Conservation (phyloP, 30 jellyfish, hydroid and myxozoan genomes). For the Sanderia malayensis region DNA sequence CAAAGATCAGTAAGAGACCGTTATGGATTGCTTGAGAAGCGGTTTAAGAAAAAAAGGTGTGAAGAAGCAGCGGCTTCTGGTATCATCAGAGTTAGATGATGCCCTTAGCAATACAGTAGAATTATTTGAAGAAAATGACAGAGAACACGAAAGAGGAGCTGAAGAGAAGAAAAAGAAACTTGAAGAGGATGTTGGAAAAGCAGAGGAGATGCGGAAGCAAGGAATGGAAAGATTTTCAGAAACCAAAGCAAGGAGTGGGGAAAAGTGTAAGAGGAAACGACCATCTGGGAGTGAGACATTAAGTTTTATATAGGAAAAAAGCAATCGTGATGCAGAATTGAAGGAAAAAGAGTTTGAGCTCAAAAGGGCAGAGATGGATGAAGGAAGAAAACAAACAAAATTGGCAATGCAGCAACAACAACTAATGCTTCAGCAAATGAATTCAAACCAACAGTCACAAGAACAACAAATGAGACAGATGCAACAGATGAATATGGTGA, state of each 20-base stretch:
- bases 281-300: slow-evolving; percentile 18
- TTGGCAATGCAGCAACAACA: slow-evolving; percentile 2
- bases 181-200: slow-evolving; percentile 10
- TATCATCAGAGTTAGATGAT: no score
- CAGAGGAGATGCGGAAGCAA: slow-evolving; percentile 7
- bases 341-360: slow-evolving; percentile 27
- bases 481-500: no score
- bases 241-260: slow-evolving; percentile 10
- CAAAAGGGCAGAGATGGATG: slow-evolving; percentile 9
- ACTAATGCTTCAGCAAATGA: not conserved
- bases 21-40: no score
- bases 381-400: slow-evolving; percentile 7
- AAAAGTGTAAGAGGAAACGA: slow-evolving; percentile 16
- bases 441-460: not conserved
- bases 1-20: no score
- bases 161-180: slow-evolving; percentile 9
- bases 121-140: no score
- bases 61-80: no score
- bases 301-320: slow-evolving; percentile 1
- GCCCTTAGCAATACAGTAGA: no score
- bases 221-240: slow-evolving; percentile 11
- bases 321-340: slow-evolving; percentile 14
- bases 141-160: slow-evolving; percentile 4
- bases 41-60: no score
- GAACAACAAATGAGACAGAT: slow-evolving; percentile 1